A percentile compares a stretch with the other conserved stretches of the same genome.
Conservation (phyloP, 2,797 vertebrate species). For the Crypturellus tataupa region DNA sequence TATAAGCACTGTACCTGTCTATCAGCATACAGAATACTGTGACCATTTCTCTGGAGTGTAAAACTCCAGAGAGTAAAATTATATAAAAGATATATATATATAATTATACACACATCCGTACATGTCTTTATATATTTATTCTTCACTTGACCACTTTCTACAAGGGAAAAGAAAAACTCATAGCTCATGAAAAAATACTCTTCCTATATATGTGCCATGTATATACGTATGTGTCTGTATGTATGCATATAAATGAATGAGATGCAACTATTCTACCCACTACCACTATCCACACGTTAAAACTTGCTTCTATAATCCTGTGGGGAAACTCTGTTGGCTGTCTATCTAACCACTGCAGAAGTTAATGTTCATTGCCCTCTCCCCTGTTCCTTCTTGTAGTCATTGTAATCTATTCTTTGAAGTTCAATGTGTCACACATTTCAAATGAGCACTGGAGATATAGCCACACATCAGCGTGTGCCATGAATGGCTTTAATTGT, state of each 20-base stretch:
- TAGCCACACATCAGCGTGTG: not conserved
- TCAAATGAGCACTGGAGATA: slow-evolving; percentile 6
- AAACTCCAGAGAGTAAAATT: not conserved
- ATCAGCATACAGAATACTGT: not conserved
- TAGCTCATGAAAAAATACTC: not conserved
- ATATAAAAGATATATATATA: not conserved
- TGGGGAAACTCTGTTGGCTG: not conserved
- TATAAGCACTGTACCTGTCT: not conserved
- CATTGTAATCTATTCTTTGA: slow-evolving; percentile 56
- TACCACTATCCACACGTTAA: not conserved
- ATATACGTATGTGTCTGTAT: not conserved
- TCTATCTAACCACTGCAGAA: slow-evolving; percentile 54
- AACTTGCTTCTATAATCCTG: not conserved
- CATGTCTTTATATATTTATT: not conserved
- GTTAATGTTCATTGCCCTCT: slow-evolving; percentile 20
- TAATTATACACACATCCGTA: not conserved
- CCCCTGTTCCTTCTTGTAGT: slow-evolving; percentile 18
- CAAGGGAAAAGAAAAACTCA: not conserved
- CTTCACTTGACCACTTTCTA: not conserved
- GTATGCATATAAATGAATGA: not conserved
- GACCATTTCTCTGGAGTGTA: not conserved
- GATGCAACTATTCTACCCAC: not conserved
- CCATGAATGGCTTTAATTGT: slow-evolving; percentile 10
- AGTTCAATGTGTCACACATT: slow-evolving; percentile 49
- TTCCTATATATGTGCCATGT: not conserved